These are phyloP conservation scores for Laothoe populi DNA, from an alignment of 2,888 invertebrate genomes.

Conservation along the genomic window DNA sequence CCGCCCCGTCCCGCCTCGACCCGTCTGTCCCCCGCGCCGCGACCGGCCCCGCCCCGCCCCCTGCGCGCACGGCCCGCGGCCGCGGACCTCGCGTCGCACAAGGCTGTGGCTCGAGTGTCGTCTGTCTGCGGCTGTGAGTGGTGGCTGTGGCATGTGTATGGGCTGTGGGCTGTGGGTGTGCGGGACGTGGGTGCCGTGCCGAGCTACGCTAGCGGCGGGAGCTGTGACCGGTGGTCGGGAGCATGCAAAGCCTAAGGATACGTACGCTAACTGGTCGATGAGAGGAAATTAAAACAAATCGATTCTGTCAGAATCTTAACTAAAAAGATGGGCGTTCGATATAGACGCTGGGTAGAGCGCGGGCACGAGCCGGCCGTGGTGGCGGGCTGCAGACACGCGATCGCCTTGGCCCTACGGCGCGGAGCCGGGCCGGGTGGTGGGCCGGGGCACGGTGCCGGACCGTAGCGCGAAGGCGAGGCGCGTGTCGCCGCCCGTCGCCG, in stretches of 20 bases:
- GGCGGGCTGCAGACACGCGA: constrained; percentile 42
- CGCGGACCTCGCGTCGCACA: constrained; percentile 77
- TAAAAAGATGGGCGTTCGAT: constrained; percentile 80
- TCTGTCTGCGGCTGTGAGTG: constrained; percentile 70
- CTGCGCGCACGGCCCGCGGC: constrained; percentile 65
- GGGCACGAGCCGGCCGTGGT: constrained; percentile 66
- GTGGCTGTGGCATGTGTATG: constrained; percentile 69
- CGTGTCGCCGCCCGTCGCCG: constrained; percentile 48
- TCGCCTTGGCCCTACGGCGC: constrained; percentile 54
- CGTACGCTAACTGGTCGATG: constrained; percentile 83
- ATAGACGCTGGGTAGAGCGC: constrained; percentile 84
- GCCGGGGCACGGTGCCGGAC: constrained; percentile 45
- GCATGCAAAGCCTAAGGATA: constrained; percentile 83
- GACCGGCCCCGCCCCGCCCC: constrained; percentile 67
- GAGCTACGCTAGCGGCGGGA: constrained; percentile 81
- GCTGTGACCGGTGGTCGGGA: constrained; percentile 77
- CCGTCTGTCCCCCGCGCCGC: constrained; percentile 57
- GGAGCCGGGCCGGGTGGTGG: constrained; percentile 40
- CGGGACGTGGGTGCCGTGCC: constrained; percentile 84
- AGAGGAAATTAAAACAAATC: constrained; percentile 83
- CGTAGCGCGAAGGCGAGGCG: constrained; percentile 52
- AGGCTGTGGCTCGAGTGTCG: constrained; percentile 80
- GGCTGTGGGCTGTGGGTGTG: constrained; percentile 72
- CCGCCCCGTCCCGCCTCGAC: constrained; percentile 63
- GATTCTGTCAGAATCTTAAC: constrained; percentile 78